Conservation (phyloP, 2,888 invertebrate genomes). For the Cynaeus angustus region DNA sequence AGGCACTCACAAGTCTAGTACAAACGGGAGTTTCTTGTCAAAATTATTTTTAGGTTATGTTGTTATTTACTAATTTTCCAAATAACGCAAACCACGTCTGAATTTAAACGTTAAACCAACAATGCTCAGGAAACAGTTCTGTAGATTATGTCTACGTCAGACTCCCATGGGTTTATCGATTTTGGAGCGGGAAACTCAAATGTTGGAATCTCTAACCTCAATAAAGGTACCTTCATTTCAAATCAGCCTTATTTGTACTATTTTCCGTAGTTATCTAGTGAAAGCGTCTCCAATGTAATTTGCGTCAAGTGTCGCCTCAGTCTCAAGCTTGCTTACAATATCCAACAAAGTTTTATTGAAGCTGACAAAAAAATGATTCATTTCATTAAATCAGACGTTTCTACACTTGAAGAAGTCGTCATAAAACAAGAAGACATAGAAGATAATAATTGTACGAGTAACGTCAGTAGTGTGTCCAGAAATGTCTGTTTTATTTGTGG, state of each 20-base stretch:
- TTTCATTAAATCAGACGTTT: not conserved
- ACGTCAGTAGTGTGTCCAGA: not conserved
- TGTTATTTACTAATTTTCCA: constrained; percentile 7
- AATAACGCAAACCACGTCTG: not conserved
- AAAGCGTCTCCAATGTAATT: not conserved
- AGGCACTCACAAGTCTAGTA: not conserved
- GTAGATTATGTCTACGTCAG: not conserved
- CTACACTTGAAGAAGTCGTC: not conserved
- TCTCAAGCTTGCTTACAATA: constrained; percentile 16
- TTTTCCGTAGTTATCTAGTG: not conserved
- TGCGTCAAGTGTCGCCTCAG: constrained; percentile 17
- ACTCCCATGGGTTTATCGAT: not conserved
- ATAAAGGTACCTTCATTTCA: not conserved
- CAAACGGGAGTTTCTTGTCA: not conserved
- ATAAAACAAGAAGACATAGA: not conserved
- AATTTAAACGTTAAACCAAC: not conserved
- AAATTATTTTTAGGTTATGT: constrained; percentile 3
- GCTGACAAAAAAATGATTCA: not conserved
- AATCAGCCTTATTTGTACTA: not conserved
- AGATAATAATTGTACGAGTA: not conserved
- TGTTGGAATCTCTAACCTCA: constrained; percentile 6
- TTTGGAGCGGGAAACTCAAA: not conserved
- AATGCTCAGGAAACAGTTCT: not conserved
- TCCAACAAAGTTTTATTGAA: constrained; percentile 14
- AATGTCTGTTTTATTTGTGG: not conserved